These are phyloP conservation scores for Vespertilio murinus DNA, from an alignment of 2,797 vertebrate genomes.

Conservation along the genomic window DNA sequence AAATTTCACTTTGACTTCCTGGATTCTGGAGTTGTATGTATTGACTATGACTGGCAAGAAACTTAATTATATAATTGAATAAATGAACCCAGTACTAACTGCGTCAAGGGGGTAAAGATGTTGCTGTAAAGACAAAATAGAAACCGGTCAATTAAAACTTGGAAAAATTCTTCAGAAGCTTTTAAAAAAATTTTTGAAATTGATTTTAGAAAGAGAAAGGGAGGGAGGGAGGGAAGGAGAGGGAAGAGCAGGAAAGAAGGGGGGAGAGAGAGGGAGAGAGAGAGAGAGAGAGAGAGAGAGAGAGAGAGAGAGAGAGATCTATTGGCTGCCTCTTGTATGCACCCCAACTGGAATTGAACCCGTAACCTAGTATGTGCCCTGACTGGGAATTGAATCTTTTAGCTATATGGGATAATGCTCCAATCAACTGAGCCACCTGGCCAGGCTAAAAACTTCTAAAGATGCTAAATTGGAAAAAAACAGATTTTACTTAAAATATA, in stretches of 20 bases:
- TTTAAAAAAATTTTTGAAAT: neutral
- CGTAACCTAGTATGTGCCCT: no score
- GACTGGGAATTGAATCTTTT: no score
- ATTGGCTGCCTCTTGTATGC: no score
- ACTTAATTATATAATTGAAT: neutral
- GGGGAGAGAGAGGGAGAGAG: no score
- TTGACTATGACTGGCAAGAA: neutral
- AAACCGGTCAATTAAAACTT: neutral
- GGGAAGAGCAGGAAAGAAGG: rapidly evolving
- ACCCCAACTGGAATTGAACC: no score
- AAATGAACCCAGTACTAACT: slow-evolving; percentile 10
- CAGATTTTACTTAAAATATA: slow-evolving; percentile 7
- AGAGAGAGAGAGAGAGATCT: neutral
- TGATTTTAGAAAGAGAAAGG: neutral
- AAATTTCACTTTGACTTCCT: neutral
- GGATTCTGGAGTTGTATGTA: neutral
- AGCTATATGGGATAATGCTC: no score
- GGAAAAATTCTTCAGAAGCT: neutral
- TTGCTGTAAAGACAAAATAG: slow-evolving; percentile 16
- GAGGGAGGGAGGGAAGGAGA: neutral
- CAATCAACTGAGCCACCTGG: no score
- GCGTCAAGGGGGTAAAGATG: neutral
- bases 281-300: neutral
- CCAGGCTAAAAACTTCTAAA: neutral
- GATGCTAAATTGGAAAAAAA: slow-evolving; percentile 13